A percentile compares a stretch with the other conserved stretches of the same genome.
Evolutionary conservation across 2,888 invertebrate genomes (phyloP).

Genomic region (Crematogaster levior): DNA sequence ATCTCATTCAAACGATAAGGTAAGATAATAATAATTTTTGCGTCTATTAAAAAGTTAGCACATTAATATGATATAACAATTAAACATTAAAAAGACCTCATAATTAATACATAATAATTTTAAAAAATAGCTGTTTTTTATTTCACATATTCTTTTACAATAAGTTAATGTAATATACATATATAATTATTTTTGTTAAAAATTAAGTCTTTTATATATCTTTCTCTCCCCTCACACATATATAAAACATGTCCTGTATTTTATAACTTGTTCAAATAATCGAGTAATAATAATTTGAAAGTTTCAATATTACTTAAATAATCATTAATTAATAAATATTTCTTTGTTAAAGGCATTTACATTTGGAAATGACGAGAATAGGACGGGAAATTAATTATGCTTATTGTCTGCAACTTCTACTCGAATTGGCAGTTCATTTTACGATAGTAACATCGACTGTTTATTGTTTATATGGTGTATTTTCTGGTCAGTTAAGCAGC

Average conservation of each 20-base stretch:
- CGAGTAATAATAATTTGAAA: not conserved
- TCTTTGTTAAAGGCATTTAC: slow-evolving; percentile 20
- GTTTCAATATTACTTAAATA: not conserved
- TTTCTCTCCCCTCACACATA: not conserved
- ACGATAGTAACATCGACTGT: not conserved
- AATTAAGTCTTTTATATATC: not conserved
- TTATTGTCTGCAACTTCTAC: slow-evolving; percentile 24
- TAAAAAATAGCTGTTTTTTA: not conserved
- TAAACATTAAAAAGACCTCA: not conserved
- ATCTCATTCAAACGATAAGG: slow-evolving; percentile 33
- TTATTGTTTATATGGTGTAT: slow-evolving; percentile 1
- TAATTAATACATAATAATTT: not conserved
- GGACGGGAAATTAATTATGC: not conserved
- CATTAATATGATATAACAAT: not conserved
- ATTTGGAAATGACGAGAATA: slow-evolving; percentile 28
- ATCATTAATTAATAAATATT: slow-evolving; percentile 1
- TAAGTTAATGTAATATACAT: not conserved
- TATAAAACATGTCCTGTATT: not conserved
- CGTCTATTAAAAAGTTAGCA: no score
- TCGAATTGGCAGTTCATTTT: slow-evolving; percentile 29
- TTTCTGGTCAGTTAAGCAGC: not conserved
- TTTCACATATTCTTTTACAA: not conserved
- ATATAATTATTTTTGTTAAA: not conserved
- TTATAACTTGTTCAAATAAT: not conserved
- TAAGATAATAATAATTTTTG: slow-evolving; percentile 19